Evolutionary conservation across 2,113 vertebrate genomes (phyloP).

Genomic region (Indicator indicator): DNA sequence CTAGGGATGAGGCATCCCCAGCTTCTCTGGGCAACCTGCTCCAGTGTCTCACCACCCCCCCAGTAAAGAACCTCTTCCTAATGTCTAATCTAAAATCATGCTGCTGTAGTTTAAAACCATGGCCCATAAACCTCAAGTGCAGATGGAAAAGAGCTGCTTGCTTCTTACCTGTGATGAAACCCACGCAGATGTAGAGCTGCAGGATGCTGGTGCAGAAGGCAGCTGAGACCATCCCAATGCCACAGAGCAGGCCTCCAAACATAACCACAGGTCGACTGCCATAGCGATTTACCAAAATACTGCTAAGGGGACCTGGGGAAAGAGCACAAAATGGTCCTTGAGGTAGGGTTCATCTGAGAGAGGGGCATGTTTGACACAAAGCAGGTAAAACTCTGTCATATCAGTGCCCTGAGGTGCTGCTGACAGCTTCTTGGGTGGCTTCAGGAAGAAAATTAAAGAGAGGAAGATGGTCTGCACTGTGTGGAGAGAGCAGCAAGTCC

Average conservation of each 20-base stretch:
- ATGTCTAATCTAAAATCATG: no score
- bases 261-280: constrained; percentile 85
- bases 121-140: fast-evolving
- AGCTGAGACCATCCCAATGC: constrained; percentile 77
- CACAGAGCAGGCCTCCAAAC: constrained; percentile 80
- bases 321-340: not conserved
- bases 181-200: constrained; percentile 82
- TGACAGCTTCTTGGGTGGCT: not conserved
- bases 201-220: constrained; percentile 82
- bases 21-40: no score
- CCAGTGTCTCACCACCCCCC: no score
- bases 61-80: no score
- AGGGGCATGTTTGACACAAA: not conserved
- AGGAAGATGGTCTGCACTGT: not conserved
- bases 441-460: not conserved
- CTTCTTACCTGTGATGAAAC: constrained; percentile 82
- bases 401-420: not conserved
- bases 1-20: no score
- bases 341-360: not conserved
- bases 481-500: not conserved
- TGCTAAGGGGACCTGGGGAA: constrained; percentile 80
- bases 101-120: no score
- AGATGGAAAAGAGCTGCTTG: not conserved
- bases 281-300: constrained; percentile 79
- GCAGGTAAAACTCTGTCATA: not conserved